phyloP scores from a whole-genome alignment of 1,140 invertebrate genomes.

The Bombus pyrosoma region DNA sequence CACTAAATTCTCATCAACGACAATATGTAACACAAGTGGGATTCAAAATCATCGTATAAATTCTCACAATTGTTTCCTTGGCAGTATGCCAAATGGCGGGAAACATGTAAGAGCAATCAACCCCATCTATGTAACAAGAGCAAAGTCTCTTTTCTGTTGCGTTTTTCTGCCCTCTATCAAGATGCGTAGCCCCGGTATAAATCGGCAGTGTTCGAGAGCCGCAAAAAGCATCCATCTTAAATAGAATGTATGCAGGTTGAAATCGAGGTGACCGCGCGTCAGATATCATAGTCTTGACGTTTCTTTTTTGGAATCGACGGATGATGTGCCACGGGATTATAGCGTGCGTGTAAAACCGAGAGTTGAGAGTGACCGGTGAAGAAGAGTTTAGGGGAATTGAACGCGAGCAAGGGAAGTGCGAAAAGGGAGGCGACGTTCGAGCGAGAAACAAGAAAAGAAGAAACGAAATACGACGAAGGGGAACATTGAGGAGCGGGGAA shows the following conservation, averaged over 20 bases:
- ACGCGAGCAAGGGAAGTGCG: not conserved
- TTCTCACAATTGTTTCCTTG: conserved; percentile 20
- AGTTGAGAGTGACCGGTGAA: not conserved
- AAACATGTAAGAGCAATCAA: not conserved
- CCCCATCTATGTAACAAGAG: not conserved
- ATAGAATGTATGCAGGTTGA: conserved; percentile 39
- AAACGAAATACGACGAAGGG: not conserved
- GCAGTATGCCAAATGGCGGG: not conserved
- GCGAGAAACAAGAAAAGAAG: conserved; percentile 5
- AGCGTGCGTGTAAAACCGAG: conserved; percentile 5
- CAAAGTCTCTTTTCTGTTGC: not conserved
- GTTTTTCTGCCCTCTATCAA: not conserved
- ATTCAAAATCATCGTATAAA: conserved; percentile 22
- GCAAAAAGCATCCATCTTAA: conserved; percentile 36
- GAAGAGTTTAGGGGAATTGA: conserved; percentile 31
- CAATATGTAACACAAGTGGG: not conserved
- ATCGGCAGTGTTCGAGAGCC: not conserved
- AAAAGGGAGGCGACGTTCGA: not conserved
- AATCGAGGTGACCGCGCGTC: not conserved
- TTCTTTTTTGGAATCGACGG: conserved; percentile 11
- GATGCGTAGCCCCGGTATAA: not conserved
- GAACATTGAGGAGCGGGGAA: not conserved
- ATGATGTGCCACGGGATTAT: not conserved
- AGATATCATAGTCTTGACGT: not conserved
- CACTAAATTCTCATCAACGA: conserved; percentile 14